Evolutionary conservation across 1,140 invertebrate genomes (phyloP), one percentile per base, ranked within the genome.

Genomic region (Agrypnia vestita): DNA sequence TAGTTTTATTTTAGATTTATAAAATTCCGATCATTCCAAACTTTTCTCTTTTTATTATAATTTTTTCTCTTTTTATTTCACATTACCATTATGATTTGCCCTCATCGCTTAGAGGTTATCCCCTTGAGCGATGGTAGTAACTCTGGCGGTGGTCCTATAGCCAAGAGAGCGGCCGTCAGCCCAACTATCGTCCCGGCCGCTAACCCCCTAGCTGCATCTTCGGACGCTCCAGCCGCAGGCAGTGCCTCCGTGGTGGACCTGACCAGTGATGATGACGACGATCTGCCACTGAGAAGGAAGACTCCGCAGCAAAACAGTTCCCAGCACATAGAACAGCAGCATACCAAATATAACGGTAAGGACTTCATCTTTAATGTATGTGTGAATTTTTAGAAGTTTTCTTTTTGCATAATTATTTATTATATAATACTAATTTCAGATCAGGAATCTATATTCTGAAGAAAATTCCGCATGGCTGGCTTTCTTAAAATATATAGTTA

Each of bases 191-290:
- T 11, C n/a, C 73, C n/a, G 15, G 4, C 43, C 15, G 53, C 74
- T 6, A 35, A 35, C 6, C 25, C 25, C 6, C 25, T 35, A 6
- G 25, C 1, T 35, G 25, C 25, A 6, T 35, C 25, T 6, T 35
- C 25, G 25, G 25, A 35, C 13, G 84, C 86, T 0, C 72, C 75
- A 67, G 86, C 86, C 25, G 85, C 86, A 0, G 79, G 13, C 12
- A 21, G 35, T 43, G 15, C 43, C 19, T 25, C 47, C 3, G 74
- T 89, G 0, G 89, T 89, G 0, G 89, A 90, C 82, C 85, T 90
- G 49, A 89, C 88, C 4, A 89, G 88, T 0, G 89, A 90, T 80
- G 89, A 88, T 3, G 89, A 90, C 49, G 89, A 90, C 72, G 89
- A 90, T 73, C 78, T 87, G 82, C 89, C 89, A 0, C 85, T 89